A percentile compares a stretch with the other conserved stretches of the same genome.
phyloP scores from a whole-genome alignment of 2,888 invertebrate genomes.

The Crioceris asparagi region DNA sequence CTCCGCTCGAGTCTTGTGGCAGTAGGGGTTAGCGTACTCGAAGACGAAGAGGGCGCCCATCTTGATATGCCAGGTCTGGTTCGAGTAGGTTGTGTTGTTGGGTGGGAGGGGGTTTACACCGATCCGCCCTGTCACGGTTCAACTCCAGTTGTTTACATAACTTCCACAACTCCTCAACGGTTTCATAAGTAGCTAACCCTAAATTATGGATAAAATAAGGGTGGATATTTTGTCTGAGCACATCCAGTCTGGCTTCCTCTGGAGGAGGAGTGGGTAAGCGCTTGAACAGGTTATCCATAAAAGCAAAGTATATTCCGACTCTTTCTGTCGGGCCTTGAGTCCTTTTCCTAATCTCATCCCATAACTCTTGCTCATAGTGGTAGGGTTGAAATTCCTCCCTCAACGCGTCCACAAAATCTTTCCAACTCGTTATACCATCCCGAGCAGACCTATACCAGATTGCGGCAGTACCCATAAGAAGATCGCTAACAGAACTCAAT shows the following conservation, averaged over 20 bases:
- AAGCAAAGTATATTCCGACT: neutral
- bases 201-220: slow-evolving; percentile 1
- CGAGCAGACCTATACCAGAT: too few relatives aligned
- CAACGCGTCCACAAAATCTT: too few relatives aligned
- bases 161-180: neutral
- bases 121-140: neutral
- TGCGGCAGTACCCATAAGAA: too few relatives aligned
- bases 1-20: neutral
- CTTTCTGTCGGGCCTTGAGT: neutral
- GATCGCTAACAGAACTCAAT: too few relatives aligned
- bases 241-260: neutral
- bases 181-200: neutral
- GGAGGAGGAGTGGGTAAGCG: neutral
- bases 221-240: neutral
- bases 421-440: too few relatives aligned
- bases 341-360: neutral
- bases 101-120: neutral
- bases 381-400: too few relatives aligned
- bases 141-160: neutral
- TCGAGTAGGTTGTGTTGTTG: neutral
- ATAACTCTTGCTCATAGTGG: neutral
- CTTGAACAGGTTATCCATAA: neutral
- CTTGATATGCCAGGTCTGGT: slow-evolving; percentile 2
- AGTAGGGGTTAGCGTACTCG: neutral
- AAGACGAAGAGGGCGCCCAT: too few relatives aligned